Conservation (phyloP, 2,113 vertebrate genomes). For the Tetrax tetrax region DNA sequence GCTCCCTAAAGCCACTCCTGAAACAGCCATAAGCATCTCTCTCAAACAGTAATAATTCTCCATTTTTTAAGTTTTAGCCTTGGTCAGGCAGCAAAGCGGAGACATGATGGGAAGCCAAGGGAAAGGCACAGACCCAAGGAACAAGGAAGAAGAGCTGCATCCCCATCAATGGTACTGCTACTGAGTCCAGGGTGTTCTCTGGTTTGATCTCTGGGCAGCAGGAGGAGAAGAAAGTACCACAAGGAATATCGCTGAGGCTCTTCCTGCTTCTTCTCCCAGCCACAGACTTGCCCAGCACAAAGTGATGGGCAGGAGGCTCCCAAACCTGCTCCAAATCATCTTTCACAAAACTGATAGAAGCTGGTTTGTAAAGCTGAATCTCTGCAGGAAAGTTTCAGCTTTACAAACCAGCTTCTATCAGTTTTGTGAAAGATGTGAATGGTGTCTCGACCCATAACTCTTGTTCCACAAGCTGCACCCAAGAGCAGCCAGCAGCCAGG, state of each 20-base stretch:
- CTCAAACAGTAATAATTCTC: neutral
- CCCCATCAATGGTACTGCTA: neutral
- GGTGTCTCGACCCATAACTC: neutral
- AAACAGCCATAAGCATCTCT: neutral
- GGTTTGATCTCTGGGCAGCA: neutral
- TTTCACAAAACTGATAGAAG: too few relatives aligned
- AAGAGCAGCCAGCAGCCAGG: neutral
- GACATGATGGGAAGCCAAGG: neutral
- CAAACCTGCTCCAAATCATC: neutral
- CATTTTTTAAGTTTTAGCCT: neutral
- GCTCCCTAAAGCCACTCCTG: neutral
- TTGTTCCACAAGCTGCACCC: neutral
- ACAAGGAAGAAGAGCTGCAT: neutral
- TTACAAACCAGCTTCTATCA: neutral
- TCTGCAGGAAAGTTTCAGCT: neutral
- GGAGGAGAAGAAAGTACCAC: neutral
- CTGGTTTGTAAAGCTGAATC: too few relatives aligned
- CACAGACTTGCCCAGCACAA: neutral
- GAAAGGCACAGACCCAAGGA: neutral
- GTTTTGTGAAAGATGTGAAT: neutral
- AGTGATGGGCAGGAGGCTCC: neutral
- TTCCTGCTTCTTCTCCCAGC: neutral
- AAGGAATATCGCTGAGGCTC: neutral
- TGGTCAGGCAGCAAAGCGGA: neutral
- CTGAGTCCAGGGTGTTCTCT: fast-evolving